These are phyloP conservation scores for Sebastes hubbsi DNA, from an alignment of 2,797 vertebrate genomes.

Conservation along the genomic window DNA sequence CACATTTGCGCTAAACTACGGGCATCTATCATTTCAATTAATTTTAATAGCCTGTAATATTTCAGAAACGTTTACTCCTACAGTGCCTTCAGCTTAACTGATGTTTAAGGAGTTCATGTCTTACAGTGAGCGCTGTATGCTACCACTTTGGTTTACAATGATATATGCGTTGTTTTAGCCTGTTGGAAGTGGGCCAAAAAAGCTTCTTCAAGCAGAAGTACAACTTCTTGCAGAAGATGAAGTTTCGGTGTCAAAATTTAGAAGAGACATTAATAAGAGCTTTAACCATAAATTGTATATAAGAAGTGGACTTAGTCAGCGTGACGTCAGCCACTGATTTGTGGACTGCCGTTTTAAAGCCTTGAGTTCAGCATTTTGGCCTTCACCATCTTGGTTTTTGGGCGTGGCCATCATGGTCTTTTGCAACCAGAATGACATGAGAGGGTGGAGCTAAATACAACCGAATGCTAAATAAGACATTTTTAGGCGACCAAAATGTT, in stretches of 20 bases:
- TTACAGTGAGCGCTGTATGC: background rate
- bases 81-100: background rate
- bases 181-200: background rate
- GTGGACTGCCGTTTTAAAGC: too few species aligned
- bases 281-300: background rate
- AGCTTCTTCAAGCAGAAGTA: background rate
- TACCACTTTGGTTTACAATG: slow-evolving; percentile 11
- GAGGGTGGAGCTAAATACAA: too few species aligned
- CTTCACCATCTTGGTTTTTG: too few species aligned
- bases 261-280: background rate
- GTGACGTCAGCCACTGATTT: too few species aligned
- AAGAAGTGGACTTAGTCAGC: too few species aligned
- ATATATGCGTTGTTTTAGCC: slow-evolving; percentile 24
- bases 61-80: slow-evolving; percentile 4
- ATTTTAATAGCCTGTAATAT: background rate
- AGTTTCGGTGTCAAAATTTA: background rate
- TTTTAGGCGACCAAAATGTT: too few species aligned
- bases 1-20: slow-evolving; percentile 1
- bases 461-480: too few species aligned
- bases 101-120: slow-evolving; percentile 10
- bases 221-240: background rate
- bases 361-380: too few species aligned
- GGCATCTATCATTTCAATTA: slow-evolving; percentile 2
- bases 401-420: too few species aligned
- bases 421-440: too few species aligned